A percentile compares a stretch with the other conserved stretches of the same genome.
Conservation (phyloP, 2,797 vertebrate genomes). For the Parauchenoglanis ngamensis region DNA sequence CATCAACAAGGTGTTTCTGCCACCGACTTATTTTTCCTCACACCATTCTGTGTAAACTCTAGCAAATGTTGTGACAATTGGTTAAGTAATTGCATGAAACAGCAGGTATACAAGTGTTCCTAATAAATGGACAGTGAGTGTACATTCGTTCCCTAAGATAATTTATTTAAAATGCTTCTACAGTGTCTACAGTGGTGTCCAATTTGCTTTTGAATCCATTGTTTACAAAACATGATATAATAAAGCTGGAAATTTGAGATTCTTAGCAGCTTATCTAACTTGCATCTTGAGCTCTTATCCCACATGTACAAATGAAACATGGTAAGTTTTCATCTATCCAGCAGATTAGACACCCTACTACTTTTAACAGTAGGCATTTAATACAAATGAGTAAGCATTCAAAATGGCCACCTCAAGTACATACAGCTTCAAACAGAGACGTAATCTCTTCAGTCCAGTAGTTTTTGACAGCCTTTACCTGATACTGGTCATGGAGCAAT, state of each 20-base stretch:
- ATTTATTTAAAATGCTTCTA: background rate
- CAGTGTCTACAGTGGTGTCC: background rate
- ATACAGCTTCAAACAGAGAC: background rate
- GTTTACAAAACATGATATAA: background rate
- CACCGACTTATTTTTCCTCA: background rate
- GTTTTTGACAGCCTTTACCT: background rate
- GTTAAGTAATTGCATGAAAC: background rate
- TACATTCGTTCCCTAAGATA: background rate
- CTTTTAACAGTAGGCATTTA: too few species aligned
- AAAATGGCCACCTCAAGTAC: background rate
- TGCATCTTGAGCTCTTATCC: background rate
- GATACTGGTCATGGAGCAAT: background rate
- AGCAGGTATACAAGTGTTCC: background rate
- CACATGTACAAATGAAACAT: too few species aligned
- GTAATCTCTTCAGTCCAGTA: background rate
- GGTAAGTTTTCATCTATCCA: background rate
- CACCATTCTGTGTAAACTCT: background rate
- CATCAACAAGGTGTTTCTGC: background rate
- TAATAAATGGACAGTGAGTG: slow-evolving; percentile 3
- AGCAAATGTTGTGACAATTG: background rate
- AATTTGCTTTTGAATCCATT: background rate
- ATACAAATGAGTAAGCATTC: background rate
- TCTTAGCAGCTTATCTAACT: background rate
- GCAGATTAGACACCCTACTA: too few species aligned
- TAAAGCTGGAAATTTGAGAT: background rate